Base-by-base conservation (phyloP, 2,888 invertebrate species). In the Apomyelois bistriatella region DNA sequence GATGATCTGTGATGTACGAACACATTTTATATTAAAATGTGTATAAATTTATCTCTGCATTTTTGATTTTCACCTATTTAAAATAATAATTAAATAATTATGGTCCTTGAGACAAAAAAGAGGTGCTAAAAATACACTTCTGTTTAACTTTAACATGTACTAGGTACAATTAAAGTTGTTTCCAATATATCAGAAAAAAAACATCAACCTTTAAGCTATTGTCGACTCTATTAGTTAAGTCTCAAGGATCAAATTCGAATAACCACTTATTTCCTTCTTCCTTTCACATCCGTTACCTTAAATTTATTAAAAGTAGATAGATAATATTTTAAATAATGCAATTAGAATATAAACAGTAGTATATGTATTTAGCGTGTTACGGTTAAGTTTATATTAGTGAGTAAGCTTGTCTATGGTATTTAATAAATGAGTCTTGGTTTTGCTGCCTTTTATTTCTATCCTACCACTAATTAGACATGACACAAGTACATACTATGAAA, bases 1-100 rank as follows among this genome's bases (percentile, higher is more conserved):
- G 68, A 65, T 70, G 70, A 82, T 82, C 85, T 88, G 86, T 87
- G 85, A 87, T 86, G 68, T 65, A 64, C 32, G 46, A 52, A 72
- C 85, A 79, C 88, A 85, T 89, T 88, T 89, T 87, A 85, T 83
- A 89, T 89, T 88, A 89, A 89, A 89, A 88, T 88, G 87, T 88
- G 84, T 65, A 53, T 65, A 61, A 66, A 70, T 63, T 64, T 62
- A 66, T 67, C 67, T 61, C 60, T 65, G 80, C 72, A 73, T 78
- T 85, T 82, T 86, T 86, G 70, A 78, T 84, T 85, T 70, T 53
- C 56, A 66, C 56, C 72, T 9, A 1, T 32, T 9, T 7, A 7
- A 10, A 10, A 28, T 28, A 28, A 5, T 7, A 28, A 7, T 10
- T 9, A 10, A 9, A 9, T 8, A 1, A 9, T 41, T 41, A 17